Percentiles rank a stretch among this genome's conserved stretches.
Conservation (phyloP, 2,113 vertebrate species). For the Passerina amoena region DNA sequence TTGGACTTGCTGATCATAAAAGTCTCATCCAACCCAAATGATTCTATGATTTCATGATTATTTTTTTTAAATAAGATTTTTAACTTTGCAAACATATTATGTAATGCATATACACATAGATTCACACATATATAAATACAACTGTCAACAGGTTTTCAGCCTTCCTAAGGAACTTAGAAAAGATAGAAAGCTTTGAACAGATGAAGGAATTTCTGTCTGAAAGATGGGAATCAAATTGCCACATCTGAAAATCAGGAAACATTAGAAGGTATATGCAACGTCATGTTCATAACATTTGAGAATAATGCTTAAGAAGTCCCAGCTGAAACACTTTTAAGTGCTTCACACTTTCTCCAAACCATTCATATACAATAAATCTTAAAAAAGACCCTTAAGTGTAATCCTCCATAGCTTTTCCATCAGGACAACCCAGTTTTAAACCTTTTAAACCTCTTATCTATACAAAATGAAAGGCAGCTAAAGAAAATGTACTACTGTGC, state of each 20-base stretch:
- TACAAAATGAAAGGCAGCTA: not conserved
- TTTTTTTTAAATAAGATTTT: not conserved
- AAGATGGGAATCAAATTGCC: not conserved
- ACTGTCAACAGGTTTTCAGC: not conserved
- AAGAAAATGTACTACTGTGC: not conserved
- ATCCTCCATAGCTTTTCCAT: not conserved
- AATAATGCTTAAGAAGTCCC: not conserved
- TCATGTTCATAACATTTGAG: not conserved
- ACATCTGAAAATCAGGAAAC: not conserved
- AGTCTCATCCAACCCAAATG: not conserved
- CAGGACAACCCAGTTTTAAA: not conserved
- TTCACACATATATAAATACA: not conserved
- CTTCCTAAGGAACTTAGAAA: not conserved
- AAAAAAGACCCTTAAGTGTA: not conserved
- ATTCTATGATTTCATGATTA: not conserved
- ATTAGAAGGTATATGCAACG: not conserved
- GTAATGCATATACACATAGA: not conserved
- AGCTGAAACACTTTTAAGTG: not conserved
- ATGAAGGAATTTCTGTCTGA: not conserved
- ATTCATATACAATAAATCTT: not conserved
- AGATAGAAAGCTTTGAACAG: not conserved
- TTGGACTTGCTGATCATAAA: not conserved
- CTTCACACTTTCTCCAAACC: not conserved
- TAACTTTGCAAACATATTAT: not conserved
- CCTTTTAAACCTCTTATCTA: not conserved